Conservation (phyloP, 35 echinoderm and acorn worm genomes). For the Lytechinus pictus region DNA sequence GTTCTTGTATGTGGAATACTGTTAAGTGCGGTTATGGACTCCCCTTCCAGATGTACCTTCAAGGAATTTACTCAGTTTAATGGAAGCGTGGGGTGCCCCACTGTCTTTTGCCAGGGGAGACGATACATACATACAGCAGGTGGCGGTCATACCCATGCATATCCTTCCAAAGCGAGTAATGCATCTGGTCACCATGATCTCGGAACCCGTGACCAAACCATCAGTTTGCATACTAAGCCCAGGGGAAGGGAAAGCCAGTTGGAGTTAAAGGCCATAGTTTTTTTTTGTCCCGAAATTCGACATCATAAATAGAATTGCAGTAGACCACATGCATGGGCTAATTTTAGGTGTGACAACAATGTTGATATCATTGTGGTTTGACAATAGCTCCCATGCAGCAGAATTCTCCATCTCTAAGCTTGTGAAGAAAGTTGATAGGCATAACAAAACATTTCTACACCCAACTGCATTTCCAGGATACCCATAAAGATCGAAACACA, state of each 20-base stretch:
- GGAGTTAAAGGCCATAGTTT: background rate
- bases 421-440: background rate
- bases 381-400: background rate
- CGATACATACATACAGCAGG: constrained; percentile 5
- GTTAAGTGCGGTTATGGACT: constrained; percentile 31
- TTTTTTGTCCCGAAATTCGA: background rate
- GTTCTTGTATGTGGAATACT: background rate
- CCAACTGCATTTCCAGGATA: no score
- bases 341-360: background rate
- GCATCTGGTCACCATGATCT: background rate
- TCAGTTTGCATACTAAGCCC: background rate
- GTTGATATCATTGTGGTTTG: background rate
- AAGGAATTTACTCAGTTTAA: constrained; percentile 50
- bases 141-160: background rate
- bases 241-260: background rate
- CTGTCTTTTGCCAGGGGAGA: background rate
- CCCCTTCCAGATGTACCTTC: constrained; percentile 40
- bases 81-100: constrained; percentile 3
- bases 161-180: constrained; percentile 12
- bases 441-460: background rate
- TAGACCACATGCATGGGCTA: constrained; percentile 1
- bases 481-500: no score
- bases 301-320: background rate
- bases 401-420: background rate
- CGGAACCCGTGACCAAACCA: constrained; percentile 22